Conservation (phyloP, 2,113 vertebrate genomes). For the Calonectris borealis region DNA sequence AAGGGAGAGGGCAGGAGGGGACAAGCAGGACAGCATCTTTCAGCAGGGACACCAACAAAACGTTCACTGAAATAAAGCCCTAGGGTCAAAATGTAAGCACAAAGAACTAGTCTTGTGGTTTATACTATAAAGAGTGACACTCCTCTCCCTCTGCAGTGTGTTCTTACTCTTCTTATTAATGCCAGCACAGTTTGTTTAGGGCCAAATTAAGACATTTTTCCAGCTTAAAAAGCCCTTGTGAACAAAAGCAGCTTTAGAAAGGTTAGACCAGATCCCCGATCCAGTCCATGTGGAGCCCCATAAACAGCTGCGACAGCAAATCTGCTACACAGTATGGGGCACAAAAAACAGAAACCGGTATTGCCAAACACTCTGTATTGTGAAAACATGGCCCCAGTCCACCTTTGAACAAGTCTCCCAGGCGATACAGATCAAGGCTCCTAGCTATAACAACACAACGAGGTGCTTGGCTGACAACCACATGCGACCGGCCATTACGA, state of each 20-base stretch:
- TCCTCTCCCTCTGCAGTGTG: not conserved
- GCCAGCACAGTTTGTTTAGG: not conserved
- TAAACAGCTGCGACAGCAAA: not conserved
- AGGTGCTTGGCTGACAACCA: not conserved
- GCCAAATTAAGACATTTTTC: not conserved
- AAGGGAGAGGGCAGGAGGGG: not conserved
- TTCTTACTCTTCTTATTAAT: not conserved
- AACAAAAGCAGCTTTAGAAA: not conserved
- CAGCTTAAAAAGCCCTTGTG: not conserved
- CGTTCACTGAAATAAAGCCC: not conserved
- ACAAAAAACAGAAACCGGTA: not conserved
- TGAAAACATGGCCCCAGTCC: accelerated
- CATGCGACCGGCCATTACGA: accelerated
- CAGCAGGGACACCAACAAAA: not conserved
- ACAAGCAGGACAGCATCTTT: not conserved
- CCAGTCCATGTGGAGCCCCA: not conserved
- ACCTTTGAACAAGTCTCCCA: not conserved
- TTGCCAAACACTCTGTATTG: not conserved
- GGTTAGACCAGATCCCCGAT: not conserved
- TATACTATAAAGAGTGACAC: not conserved
- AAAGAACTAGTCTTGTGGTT: not conserved
- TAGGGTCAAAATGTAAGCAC: not conserved
- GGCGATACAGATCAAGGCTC: accelerated
- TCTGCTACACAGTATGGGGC: not conserved
- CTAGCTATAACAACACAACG: not conserved